phyloP scores from a whole-genome alignment of 2,113 vertebrate species.

The Hystrix brachyura region DNA sequence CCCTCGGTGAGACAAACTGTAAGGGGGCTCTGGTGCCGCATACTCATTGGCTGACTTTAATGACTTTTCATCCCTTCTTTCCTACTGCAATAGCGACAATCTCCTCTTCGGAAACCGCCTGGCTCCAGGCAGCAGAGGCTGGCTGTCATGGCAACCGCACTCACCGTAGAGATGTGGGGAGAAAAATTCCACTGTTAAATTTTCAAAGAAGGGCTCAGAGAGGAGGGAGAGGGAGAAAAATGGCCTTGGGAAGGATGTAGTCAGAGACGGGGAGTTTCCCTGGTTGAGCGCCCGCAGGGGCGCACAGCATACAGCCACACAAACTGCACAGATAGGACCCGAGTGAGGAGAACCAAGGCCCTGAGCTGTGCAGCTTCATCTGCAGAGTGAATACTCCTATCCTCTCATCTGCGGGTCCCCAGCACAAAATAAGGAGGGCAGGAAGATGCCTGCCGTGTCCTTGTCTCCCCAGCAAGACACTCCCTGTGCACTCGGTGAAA shows the following conservation, averaged over 20 bases:
- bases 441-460: accelerated
- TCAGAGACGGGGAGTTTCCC: neutral
- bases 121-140: conserved; percentile 87
- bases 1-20: conserved; percentile 60
- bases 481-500: neutral
- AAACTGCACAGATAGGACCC: neutral
- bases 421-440: neutral
- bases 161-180: conserved; percentile 81
- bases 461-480: neutral
- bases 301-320: neutral
- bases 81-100: conserved; percentile 69
- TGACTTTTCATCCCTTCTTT: conserved; percentile 90
- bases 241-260: neutral
- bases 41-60: conserved; percentile 95
- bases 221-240: conserved; percentile 6
- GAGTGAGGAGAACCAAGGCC: neutral
- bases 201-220: conserved; percentile 74
- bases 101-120: conserved; percentile 85
- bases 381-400: neutral
- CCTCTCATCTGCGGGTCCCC: neutral
- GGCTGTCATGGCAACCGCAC: conserved; percentile 94
- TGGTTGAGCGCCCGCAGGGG: neutral
- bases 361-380: neutral
- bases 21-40: conserved; percentile 86
- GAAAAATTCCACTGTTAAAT: conserved; percentile 84